Evolutionary conservation across 1,140 invertebrate species (phyloP), one percentile per base, ranked within the genome.

Genomic region (Dolichoris vasculosae): DNA sequence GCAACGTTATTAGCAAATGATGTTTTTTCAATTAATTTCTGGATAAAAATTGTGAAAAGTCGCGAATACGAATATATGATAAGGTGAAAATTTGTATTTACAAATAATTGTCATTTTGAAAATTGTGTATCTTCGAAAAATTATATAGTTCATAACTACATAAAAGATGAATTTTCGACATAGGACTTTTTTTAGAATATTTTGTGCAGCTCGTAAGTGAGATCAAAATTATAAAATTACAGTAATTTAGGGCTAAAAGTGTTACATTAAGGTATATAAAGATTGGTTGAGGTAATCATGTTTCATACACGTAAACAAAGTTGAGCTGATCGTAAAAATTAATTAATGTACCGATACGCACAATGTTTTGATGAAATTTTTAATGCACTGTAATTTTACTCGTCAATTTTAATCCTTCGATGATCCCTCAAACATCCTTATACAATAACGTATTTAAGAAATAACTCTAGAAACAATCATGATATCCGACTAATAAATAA

Each of bases 231-330:
- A 46, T 82, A 51, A 71, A 71, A 82, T 82, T 82, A 82, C 30
- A 69, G 79, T 82, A 82, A 82, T 82, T 82, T 71, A 4, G 43
- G 38, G 2, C 9, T 51, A 55, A 71, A 71, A 82, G 43, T 51
- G 43, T 51, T 69, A 40, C 43, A 82, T 82, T 82, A 71, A 32
- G 30, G 43, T 35, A 51, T 26, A 71, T 48, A 48, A 48, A 51
- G 46, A 71, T 71, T 26, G 30, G n/a, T 38, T 26, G 7, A 51
- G 46, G 17, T 82, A 51, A 82, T 71, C 38, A 11, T 38, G 87
- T 89, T 88, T 89, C 88, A 89, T 87, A 88, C 15, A 46, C 88
- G 88, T 89, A 90, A 90, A 90, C 89, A 90, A 89, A 89, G 86
- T 87, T 86, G 86, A 88, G 75, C 88, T 77, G 86, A 88, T 83